These are phyloP conservation scores for Drosophila nigrodunni DNA, from an alignment of 1,140 invertebrate genomes.

Conservation along the genomic window DNA sequence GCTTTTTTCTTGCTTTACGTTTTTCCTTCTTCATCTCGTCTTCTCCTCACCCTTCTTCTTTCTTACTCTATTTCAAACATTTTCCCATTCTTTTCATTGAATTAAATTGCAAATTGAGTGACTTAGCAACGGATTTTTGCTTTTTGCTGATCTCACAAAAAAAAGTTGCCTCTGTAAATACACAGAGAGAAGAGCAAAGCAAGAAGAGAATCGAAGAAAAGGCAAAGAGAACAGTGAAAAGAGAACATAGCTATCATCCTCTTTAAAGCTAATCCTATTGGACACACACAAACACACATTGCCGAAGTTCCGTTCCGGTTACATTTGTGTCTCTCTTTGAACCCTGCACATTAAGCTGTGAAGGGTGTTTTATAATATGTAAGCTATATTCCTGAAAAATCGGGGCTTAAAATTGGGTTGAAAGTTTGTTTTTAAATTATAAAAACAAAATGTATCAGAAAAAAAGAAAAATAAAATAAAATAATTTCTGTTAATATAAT, in stretches of 20 bases:
- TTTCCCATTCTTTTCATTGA: constrained; percentile 57
- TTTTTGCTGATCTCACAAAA: constrained; percentile 43
- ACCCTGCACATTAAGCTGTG: neutral
- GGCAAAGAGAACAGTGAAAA: neutral
- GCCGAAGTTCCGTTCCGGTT: constrained; percentile 36
- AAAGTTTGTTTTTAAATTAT: too few relatives aligned
- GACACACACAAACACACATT: constrained; percentile 14
- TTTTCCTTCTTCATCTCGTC: constrained; percentile 21
- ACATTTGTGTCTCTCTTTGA: constrained; percentile 14
- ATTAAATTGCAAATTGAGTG: constrained; percentile 75
- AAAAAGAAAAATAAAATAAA: too few relatives aligned
- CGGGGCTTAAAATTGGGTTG: too few relatives aligned
- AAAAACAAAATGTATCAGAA: too few relatives aligned
- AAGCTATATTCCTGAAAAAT: too few relatives aligned
- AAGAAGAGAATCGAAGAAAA: neutral
- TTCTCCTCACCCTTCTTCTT: constrained; percentile 7
- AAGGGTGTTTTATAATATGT: neutral
- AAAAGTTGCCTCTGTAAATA: constrained; percentile 13
- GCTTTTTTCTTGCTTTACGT: constrained; percentile 26
- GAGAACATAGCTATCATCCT: neutral
- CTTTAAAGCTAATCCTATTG: constrained; percentile 36
- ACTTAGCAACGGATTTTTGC: constrained; percentile 42
- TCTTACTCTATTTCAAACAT: neutral
- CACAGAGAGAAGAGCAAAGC: neutral
- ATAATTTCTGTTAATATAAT: too few relatives aligned